Evolutionary conservation across 1,140 invertebrate genomes (phyloP).

Genomic region (Zaprionus camerounensis): DNA sequence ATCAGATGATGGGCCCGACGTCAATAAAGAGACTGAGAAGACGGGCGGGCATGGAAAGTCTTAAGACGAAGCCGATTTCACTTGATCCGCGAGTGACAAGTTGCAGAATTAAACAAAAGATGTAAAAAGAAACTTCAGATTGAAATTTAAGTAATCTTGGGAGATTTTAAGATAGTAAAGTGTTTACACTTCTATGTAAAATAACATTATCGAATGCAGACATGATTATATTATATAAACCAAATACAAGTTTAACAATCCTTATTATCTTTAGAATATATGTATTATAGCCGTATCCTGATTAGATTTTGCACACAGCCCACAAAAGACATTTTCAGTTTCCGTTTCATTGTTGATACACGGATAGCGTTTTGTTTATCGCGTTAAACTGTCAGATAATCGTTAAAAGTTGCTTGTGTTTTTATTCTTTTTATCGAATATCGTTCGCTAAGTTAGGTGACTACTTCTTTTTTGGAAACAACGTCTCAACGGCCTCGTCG

Average conservation of each 20-base stretch:
- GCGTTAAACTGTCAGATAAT: neutral
- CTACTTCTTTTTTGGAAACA: constrained; percentile 78
- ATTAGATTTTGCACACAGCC: too few species aligned
- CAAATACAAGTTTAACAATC: too few species aligned
- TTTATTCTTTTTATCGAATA: constrained; percentile 6
- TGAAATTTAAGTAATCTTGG: neutral
- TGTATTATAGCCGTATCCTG: too few species aligned
- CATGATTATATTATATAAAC: neutral
- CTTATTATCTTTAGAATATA: too few species aligned
- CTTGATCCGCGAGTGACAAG: neutral
- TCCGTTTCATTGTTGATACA: neutral
- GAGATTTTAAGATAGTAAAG: neutral
- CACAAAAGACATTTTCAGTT: neutral
- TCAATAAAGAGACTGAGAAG: neutral
- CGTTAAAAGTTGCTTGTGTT: neutral
- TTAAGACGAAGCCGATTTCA: neutral
- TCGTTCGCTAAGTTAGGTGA: neutral
- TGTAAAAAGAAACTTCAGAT: neutral
- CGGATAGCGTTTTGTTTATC: constrained; percentile 27
- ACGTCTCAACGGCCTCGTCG: constrained; percentile 74
- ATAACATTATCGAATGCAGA: neutral
- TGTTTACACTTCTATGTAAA: too few species aligned
- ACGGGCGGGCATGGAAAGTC: neutral
- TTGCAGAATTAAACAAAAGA: neutral
- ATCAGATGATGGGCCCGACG: neutral